Evolutionary conservation across 2,113 vertebrate species (phyloP).

Genomic region (Rhea pennata): DNA sequence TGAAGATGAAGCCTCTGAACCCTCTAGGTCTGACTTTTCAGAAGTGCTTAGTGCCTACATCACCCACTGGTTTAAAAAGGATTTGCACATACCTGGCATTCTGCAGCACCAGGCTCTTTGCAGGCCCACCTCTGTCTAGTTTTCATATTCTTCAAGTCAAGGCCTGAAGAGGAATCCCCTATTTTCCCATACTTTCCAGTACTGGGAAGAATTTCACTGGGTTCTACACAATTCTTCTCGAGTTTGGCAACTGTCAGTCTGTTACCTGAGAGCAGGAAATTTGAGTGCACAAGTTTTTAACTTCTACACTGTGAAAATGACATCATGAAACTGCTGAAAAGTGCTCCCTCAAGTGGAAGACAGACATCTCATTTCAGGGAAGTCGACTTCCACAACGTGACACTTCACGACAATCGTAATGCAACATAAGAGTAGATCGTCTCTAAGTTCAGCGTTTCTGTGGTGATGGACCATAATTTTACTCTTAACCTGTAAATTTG

Average conservation of each 20-base stretch:
- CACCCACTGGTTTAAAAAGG: neutral
- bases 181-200: neutral
- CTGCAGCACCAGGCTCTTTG: neutral
- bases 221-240: neutral
- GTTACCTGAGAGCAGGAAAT: neutral
- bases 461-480: neutral
- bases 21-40: neutral
- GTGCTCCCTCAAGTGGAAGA: neutral
- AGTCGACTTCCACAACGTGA: neutral
- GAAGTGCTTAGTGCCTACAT: neutral
- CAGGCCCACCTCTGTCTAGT: neutral
- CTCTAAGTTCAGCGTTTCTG: neutral
- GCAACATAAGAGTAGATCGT: neutral
- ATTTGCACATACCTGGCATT: neutral
- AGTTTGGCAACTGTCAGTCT: neutral
- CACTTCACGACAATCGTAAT: neutral
- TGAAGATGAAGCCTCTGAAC: neutral
- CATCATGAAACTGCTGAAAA: neutral
- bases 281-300: too few species aligned
- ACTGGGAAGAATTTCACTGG: neutral
- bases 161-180: neutral
- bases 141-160: neutral
- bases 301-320: neutral
- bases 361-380: neutral
- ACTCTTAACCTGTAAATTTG: neutral